phyloP scores from a whole-genome alignment of 2,888 invertebrate species.

The Chloroclystis v-ata region DNA sequence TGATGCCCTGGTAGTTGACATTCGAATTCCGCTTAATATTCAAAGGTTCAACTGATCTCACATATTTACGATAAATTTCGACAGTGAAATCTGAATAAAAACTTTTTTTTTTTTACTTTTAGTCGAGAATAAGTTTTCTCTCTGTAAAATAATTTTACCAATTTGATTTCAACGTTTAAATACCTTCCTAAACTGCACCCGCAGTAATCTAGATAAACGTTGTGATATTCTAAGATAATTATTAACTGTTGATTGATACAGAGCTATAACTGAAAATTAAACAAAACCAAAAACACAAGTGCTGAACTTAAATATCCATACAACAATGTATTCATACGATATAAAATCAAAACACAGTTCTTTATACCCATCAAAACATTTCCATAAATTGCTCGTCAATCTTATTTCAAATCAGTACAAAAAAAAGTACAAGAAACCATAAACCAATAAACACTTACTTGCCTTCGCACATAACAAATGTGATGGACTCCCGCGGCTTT shows the following conservation, averaged over 20 bases:
- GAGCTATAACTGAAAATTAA: conserved; percentile 4
- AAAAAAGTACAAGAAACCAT: conserved; percentile 49
- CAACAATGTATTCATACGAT: conserved; percentile 11
- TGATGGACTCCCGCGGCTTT: conserved; percentile 67
- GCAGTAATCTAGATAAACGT: too few relatives aligned
- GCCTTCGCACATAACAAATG: conserved; percentile 53
- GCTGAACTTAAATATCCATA: neutral
- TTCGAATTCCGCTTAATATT: conserved; percentile 44
- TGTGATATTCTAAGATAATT: too few relatives aligned
- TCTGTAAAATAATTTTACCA: too few relatives aligned
- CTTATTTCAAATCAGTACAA: conserved; percentile 45
- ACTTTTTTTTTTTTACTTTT: too few relatives aligned
- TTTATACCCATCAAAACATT: conserved; percentile 35
- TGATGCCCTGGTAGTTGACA: conserved; percentile 38
- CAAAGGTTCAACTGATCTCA: conserved; percentile 23
- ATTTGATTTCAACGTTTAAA: too few relatives aligned
- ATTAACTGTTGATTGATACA: conserved; percentile 6
- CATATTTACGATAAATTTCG: too few relatives aligned
- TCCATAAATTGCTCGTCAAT: conserved; percentile 51
- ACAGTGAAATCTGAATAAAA: too few relatives aligned
- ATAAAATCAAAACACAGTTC: conserved; percentile 27
- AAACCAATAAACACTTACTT: conserved; percentile 66
- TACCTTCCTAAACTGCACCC: too few relatives aligned
- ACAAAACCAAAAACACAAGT: neutral
- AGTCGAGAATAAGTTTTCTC: too few relatives aligned